Evolutionary conservation across 2,113 vertebrate genomes (phyloP), one percentile per base, ranked within the genome.

Genomic region (Chlorodrepanis virens): DNA sequence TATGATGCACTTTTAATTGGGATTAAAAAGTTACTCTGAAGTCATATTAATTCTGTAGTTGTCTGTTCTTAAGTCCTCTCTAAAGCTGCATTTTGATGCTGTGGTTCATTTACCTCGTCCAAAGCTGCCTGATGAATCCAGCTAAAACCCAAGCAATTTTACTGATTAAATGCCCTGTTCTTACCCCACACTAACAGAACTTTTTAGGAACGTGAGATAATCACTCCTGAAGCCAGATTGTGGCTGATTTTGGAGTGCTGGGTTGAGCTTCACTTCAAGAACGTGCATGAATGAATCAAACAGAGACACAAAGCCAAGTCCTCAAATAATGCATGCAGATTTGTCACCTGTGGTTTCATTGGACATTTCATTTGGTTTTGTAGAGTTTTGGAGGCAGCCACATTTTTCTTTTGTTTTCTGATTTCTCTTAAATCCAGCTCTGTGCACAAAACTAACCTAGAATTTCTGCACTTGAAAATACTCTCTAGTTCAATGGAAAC

Each of bases 21-120:
- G 44, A 93, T 91, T 93, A 78, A 95, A 86, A 68, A 81, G n/a
- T 39, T 89, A 53, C 24, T 83, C 72, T 93, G 80, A 93, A 91
- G 71, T 60, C 35, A 20, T 79, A 42, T 44, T 77, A 77, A 39
- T 91, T 83, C 60, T 92, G 6, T 75, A 82, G 39, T 65, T 85
- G 56, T 81, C 56, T 87, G 21, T 86, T 72, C 45, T 72, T 69
- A 33, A 33, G 39, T 95, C 56, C 29, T 84, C 20, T 81, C 0
- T 54, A 16, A 22, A 68, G 53, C 67, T 74, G 28, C 27, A 54
- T 84, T 75, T 74, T 74, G 81, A 56, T 59, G 20, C 18, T 83
- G 8, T 56, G 56, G 59, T 68, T 92, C 37, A 20, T 40, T 60
- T 80, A 49, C 15, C 6, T 57, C 13, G 2, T 59, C 39, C 25